These are phyloP conservation scores for Loxodonta africana DNA, from an alignment of 2,113 vertebrate species.

Conservation along the genomic window DNA sequence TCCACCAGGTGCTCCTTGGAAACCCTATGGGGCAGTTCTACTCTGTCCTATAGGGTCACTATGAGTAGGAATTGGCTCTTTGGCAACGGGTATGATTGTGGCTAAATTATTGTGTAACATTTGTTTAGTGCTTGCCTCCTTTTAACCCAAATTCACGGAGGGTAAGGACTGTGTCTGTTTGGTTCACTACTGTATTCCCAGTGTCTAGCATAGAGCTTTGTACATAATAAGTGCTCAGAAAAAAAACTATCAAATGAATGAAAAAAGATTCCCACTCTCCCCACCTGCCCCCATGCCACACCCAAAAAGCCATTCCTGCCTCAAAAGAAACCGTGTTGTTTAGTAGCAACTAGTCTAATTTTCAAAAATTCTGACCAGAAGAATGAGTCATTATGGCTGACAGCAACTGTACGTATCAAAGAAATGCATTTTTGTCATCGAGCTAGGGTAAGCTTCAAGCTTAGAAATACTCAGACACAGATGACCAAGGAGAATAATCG, in stretches of 20 bases:
- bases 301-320: background rate
- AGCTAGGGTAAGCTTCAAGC: background rate
- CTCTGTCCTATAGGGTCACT: no score
- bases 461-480: slow-evolving; percentile 26
- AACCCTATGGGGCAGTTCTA: no score
- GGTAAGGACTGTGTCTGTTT: background rate
- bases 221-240: background rate
- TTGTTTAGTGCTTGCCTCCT: background rate
- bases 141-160: background rate
- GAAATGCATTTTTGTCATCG: background rate
- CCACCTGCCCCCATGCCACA: background rate
- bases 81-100: background rate
- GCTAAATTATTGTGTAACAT: background rate
- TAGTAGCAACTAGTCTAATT: background rate
- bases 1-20: no score
- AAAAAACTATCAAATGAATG: background rate
- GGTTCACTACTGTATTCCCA: background rate
- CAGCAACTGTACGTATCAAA: background rate
- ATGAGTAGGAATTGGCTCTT: no score
- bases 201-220: background rate
- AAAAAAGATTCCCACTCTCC: background rate
- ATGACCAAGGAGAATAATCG: background rate
- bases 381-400: background rate
- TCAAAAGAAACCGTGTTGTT: background rate
- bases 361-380: background rate